Percentiles rank a stretch among this genome's conserved stretches.
phyloP scores from a whole-genome alignment of 2,888 invertebrate genomes.

The Trissonchulus latispiculum region DNA sequence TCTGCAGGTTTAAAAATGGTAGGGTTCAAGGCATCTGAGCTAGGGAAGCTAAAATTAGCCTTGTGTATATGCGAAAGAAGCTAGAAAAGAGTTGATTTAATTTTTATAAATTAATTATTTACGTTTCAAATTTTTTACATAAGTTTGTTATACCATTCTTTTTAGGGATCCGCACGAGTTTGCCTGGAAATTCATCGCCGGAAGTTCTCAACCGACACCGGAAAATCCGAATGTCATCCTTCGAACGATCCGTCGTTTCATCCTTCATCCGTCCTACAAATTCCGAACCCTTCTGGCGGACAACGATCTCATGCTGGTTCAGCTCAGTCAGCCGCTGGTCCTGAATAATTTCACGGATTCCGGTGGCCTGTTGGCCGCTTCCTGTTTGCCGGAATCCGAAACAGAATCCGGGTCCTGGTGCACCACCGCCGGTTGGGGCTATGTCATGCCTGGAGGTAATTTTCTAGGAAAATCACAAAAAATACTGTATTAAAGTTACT shows the following conservation, averaged over 20 bases:
- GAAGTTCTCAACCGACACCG: constrained; percentile 3
- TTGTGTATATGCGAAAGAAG: too few species aligned
- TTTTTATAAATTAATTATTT: constrained; percentile 1
- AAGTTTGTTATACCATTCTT: not conserved
- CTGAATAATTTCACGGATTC: constrained; percentile 34
- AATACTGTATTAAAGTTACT: too few species aligned
- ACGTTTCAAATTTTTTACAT: not conserved
- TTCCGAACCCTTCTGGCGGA: constrained; percentile 34
- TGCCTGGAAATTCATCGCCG: constrained; percentile 13
- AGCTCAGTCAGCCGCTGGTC: constrained; percentile 50
- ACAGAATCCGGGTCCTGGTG: constrained; percentile 43
- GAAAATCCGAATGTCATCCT: not conserved
- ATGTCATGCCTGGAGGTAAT: constrained; percentile 51
- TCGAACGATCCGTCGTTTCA: not conserved
- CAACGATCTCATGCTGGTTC: constrained; percentile 54
- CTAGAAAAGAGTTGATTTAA: not conserved
- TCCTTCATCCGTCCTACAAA: constrained; percentile 31
- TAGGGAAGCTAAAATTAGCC: too few species aligned
- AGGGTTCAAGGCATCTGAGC: too few species aligned
- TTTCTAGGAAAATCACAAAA: too few species aligned
- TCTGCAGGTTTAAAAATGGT: too few species aligned
- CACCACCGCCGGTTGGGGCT: constrained; percentile 53
- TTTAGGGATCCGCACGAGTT: constrained; percentile 13
- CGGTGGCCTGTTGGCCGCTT: constrained; percentile 33
- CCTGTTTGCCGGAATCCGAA: constrained; percentile 52